Evolutionary conservation across 2,113 vertebrate genomes (phyloP).

Genomic region (Caretta caretta): DNA sequence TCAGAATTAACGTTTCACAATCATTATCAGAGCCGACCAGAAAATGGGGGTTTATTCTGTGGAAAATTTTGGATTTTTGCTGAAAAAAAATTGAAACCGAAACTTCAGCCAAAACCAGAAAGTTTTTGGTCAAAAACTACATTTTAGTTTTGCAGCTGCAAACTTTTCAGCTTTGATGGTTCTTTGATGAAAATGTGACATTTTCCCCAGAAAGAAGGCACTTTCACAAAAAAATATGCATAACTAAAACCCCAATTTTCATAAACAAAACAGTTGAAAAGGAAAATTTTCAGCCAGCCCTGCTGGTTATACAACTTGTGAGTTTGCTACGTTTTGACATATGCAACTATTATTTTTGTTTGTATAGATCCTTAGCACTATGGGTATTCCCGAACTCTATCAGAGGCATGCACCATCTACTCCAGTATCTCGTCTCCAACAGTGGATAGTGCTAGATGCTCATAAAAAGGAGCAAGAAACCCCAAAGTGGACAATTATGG

Average conservation of each 20-base stretch:
- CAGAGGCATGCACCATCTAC: background rate
- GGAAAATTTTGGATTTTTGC: background rate
- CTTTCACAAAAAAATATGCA: background rate
- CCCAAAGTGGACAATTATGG: background rate
- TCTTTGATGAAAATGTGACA: background rate
- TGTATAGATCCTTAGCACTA: background rate
- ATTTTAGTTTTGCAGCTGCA: background rate
- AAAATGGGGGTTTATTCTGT: background rate
- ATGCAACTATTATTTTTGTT: background rate
- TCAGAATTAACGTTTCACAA: background rate
- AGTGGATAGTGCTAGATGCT: background rate
- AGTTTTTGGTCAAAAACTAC: background rate
- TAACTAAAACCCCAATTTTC: background rate
- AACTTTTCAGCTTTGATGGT: background rate
- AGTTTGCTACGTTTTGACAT: background rate
- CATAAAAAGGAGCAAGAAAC: background rate
- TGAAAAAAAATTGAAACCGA: background rate
- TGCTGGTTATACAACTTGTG: background rate
- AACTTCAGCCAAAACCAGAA: background rate
- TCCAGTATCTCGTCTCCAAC: background rate
- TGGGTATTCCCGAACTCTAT: background rate
- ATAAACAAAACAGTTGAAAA: background rate
- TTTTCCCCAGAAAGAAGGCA: background rate
- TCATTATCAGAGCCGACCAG: background rate
- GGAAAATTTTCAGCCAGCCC: background rate